Conservation (phyloP, 2,888 invertebrate species). For the Myathropa florea region DNA sequence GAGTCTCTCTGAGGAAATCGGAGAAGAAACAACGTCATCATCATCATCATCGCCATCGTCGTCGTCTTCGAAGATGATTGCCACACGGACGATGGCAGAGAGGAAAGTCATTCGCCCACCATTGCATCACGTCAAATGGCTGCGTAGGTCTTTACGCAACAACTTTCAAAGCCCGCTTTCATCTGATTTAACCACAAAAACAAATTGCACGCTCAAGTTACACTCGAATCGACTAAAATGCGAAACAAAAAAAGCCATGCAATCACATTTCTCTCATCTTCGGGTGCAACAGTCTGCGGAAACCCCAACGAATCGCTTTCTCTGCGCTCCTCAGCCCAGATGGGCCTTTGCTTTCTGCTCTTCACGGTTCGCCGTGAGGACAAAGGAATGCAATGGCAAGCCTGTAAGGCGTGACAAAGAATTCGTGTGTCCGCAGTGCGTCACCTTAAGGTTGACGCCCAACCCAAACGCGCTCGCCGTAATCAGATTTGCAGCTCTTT, state of each 20-base stretch:
- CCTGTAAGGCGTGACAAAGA: not conserved
- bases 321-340: not conserved
- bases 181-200: not conserved
- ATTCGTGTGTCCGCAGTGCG: not conserved
- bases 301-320: slow-evolving; percentile 13
- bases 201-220: not conserved
- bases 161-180: not conserved
- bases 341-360: no score
- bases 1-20: not conserved
- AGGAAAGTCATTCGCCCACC: not conserved
- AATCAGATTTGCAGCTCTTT: not conserved
- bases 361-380: not conserved
- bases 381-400: not conserved
- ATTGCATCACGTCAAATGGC: not conserved
- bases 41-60: no score
- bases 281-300: not conserved
- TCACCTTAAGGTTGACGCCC: not conserved
- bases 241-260: not conserved
- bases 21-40: not conserved
- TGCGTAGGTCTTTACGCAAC: not conserved
- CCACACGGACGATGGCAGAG: not conserved
- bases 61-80: not conserved
- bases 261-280: not conserved
- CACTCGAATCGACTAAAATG: not conserved
- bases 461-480: not conserved